Conservation (phyloP, 1,140 invertebrate genomes). For the Cyclargus thomasi region DNA sequence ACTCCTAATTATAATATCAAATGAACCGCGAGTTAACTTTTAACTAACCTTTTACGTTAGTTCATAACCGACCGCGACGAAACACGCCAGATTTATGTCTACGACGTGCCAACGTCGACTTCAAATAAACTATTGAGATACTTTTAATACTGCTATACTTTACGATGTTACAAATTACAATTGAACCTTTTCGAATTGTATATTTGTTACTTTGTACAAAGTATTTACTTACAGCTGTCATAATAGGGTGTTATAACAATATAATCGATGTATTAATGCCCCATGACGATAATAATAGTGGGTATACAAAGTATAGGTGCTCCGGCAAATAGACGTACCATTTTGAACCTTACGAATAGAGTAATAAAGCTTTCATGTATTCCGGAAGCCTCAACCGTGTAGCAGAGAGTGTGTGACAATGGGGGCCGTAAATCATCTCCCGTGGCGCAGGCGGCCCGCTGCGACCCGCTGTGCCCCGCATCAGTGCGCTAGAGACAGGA, state of each 20-base stretch:
- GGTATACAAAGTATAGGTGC: not conserved
- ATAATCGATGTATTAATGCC: slow-evolving; percentile 1
- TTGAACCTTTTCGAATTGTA: too few species aligned
- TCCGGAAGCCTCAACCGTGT: too few species aligned
- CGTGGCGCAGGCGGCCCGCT: too few species aligned
- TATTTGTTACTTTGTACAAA: too few species aligned
- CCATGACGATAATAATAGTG: not conserved
- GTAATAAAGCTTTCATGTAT: not conserved
- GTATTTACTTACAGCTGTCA: not conserved
- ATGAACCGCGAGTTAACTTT: slow-evolving; percentile 7
- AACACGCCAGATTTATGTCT: too few species aligned
- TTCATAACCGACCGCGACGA: not conserved
- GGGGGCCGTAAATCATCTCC: not conserved
- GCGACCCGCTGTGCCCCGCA: too few species aligned
- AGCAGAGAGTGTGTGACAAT: not conserved
- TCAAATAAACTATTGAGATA: too few species aligned
- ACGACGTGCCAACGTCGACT: too few species aligned
- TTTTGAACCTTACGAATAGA: not conserved
- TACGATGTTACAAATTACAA: too few species aligned
- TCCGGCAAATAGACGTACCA: not conserved
- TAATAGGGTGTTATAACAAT: not conserved
- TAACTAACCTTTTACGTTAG: not conserved
- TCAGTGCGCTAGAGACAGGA: not conserved
- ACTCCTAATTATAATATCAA: slow-evolving; percentile 20
- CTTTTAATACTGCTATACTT: too few species aligned